Base-by-base conservation (phyloP, 2,888 invertebrate species). In the Campoplex capitator region DNA sequence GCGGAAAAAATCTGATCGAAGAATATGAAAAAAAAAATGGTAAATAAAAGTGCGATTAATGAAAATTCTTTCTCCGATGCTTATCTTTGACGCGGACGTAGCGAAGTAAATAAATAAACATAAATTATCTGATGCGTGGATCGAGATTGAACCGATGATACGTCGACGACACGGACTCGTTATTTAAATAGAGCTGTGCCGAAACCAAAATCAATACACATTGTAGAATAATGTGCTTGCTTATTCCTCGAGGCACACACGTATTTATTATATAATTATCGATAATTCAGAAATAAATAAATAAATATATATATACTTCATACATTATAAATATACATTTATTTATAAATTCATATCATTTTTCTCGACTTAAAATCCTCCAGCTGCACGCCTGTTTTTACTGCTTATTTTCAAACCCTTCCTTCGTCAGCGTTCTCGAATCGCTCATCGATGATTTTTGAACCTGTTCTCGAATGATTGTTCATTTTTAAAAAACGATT, bases 211-310 rank as follows among this genome's bases (percentile, higher is more conserved):
- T 42, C 35, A 54, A 67, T 45, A 54, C 51, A 76, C 67, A 51
- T 77, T 62, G 67, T 67, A 78, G 42, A 67, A 74, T 42, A 74
- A 73, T 81, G 81, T 81, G 81, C 67, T 81, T 54, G 74, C 65
- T 73, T 74, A 51, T 82, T 74, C 56, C 74, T 82, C 74, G 75
- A 82, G 75, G 75, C 82, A 82, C 81, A 81, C 62, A 74, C 67
- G 81, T 73, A 74, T 67, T 58, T 78, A 78, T 70, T 58, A 54
- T 65, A 75, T 82, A 82, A 75, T 74, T 74, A 82, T 54, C 54
- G 42, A 68, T 75, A 74, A 74, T 67, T 56, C 48, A 67, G 45
- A 35, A 71, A 79, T 71, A 79, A 58, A 42, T 42, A 42, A 8
- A 79, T 79, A 79, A 58, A 82, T 82, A 67, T 51, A 65, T 51